A percentile compares a stretch with the other conserved stretches of the same genome.
Conservation (phyloP, 2,113 vertebrate genomes). For the Bufo bufo region DNA sequence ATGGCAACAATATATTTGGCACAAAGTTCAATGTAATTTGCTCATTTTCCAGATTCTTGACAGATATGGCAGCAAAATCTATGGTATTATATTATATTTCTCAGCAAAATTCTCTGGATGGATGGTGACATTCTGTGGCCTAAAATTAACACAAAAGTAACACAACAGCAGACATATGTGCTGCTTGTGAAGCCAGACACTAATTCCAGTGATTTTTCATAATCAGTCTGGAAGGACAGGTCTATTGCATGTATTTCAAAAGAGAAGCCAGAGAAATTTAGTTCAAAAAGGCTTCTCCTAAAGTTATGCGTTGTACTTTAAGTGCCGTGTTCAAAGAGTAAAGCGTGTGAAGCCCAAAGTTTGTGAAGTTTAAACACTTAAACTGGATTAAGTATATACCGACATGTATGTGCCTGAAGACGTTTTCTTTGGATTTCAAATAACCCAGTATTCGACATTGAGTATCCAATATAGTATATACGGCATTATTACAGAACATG, state of each 20-base stretch:
- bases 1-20: not conserved
- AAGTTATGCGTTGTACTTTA: not conserved
- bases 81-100: not conserved
- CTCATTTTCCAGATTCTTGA: not conserved
- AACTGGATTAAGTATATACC: not conserved
- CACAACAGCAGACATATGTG: not conserved
- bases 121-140: not conserved
- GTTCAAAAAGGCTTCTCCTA: constrained; percentile 17
- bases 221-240: not conserved
- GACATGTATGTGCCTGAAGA: not conserved
- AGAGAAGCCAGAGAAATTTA: not conserved
- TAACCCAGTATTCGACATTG: not conserved
- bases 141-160: not conserved
- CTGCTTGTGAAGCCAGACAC: not conserved
- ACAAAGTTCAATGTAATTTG: not conserved
- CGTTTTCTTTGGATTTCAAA: not conserved
- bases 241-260: constrained; percentile 3
- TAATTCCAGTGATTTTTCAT: not conserved
- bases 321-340: constrained; percentile 28
- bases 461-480: not conserved
- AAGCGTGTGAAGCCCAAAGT: not conserved
- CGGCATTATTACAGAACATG: not conserved
- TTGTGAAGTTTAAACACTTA: not conserved
- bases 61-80: not conserved
- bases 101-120: not conserved